Evolutionary conservation across 2,797 vertebrate genomes (phyloP).

Genomic region (Macropodus opercularis): DNA sequence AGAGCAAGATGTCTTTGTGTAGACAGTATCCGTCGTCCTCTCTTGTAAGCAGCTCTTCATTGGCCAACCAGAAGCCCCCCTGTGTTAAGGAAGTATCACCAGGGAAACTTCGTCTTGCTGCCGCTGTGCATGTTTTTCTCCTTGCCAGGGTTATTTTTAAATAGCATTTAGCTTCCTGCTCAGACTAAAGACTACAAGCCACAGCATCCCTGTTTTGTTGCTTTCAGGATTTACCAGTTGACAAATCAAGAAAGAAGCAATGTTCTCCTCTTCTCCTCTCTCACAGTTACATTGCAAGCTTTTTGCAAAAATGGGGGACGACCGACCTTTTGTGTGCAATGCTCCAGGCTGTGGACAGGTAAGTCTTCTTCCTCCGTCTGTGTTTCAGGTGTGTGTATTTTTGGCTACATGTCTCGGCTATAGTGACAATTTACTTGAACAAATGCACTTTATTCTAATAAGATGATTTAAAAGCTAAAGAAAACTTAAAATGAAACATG

Average conservation of each 20-base stretch:
- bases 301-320: conserved; percentile 96
- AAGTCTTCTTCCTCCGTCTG: conserved; percentile 70
- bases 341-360: conserved; percentile 98
- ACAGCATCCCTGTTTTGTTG: conserved; percentile 78
- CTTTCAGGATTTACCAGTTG: conserved; percentile 66
- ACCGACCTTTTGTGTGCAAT: conserved; percentile 96
- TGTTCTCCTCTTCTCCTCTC: conserved; percentile 83
- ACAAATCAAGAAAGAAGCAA: conserved; percentile 67
- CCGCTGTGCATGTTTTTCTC: conserved; percentile 79
- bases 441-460: not conserved
- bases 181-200: conserved; percentile 74
- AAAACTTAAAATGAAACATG: not conserved
- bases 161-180: conserved; percentile 77
- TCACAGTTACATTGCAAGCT: conserved; percentile 85
- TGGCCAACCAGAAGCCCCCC: conserved; percentile 75
- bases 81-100: conserved; percentile 84
- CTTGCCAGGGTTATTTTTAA: conserved; percentile 84
- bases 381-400: conserved; percentile 53
- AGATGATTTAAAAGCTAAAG: conserved; percentile 5
- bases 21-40: conserved; percentile 60
- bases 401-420: too few relatives aligned
- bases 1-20: conserved; percentile 72
- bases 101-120: conserved; percentile 83
- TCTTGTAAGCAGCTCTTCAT: conserved; percentile 67
- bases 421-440: too few relatives aligned